Evolutionary conservation across 1,140 invertebrate species (phyloP), one percentile per base, ranked within the genome.

Genomic region (Cherax destructor): DNA sequence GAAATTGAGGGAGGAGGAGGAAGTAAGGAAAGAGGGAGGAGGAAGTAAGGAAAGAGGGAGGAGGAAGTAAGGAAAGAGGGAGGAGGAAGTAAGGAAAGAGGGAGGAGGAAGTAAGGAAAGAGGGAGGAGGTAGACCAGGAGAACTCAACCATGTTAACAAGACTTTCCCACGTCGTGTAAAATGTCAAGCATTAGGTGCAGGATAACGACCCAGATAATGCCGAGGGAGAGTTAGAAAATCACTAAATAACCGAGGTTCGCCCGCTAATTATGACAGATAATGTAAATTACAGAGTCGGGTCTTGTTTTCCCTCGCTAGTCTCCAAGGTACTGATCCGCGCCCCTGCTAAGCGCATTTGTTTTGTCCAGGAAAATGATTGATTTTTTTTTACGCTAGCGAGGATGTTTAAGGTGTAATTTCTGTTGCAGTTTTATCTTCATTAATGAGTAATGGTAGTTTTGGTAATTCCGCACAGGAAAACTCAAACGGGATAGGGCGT

Each of bases 181-280:
- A 83, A 83, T 69, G 61, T 65, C 81, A 24, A 50, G 81, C 59
- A 83, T 83, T 83, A 83, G 59, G 30, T n/a, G 56, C 30, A 83
- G 30, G 81, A 83, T 83, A 83, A 83, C 69, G 49, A 69, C 59
- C 49, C 30, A 83, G 81, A 83, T 83, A 83, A 83, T 83, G 61
- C 69, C 16, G 81, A 83, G 81, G 61, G 81, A 30, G 61, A 83
- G 81, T 69, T 83, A 61, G 81, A 24, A 83, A 83, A 83, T 83
- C 81, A 83, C 81, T 83, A 83, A 69, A 83, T 83, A 83, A 83
- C 81, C 30, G 61, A 83, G 59, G 59, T 24, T 83, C 81, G 69
- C 81, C 11, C 59, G 24, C 49, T 83, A 83, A 83, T 83, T 83
- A 83, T 83, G 81, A 83, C 81, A 83, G 81, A 83, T 83, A 83